Conservation (phyloP, 2,888 invertebrate genomes). For the Euphydryas editha region DNA sequence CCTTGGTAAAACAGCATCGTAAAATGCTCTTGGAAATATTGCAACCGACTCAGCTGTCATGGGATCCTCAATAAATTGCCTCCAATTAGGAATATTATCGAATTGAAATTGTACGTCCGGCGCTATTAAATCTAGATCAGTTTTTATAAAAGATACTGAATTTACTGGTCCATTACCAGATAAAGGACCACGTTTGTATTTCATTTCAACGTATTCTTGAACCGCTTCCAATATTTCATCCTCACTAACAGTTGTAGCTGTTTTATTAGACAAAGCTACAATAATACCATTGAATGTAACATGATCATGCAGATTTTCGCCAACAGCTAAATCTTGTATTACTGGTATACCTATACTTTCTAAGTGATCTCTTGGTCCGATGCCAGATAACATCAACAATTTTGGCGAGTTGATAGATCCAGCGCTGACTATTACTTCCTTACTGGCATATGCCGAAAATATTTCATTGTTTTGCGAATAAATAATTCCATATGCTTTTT, state of each 20-base stretch:
- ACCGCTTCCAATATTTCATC: conserved; percentile 67
- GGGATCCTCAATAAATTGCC: conserved; percentile 82
- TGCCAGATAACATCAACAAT: conserved; percentile 67
- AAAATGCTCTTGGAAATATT: conserved; percentile 82
- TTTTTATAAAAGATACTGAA: conserved; percentile 83
- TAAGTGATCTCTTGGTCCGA: conserved; percentile 63
- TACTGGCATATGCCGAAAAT: conserved; percentile 57
- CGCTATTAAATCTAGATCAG: conserved; percentile 65
- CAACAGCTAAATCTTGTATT: conserved; percentile 62
- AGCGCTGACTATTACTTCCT: conserved; percentile 65
- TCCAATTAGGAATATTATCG: conserved; percentile 67
- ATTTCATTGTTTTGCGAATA: conserved; percentile 50
- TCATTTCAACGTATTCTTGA: conserved; percentile 59
- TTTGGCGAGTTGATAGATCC: conserved; percentile 66
- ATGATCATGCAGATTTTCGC: conserved; percentile 70
- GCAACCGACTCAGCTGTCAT: conserved; percentile 58
- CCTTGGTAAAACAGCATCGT: conserved; percentile 82
- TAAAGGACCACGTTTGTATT: conserved; percentile 73
- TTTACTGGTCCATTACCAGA: conserved; percentile 80
- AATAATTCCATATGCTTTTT: conserved; percentile 60
- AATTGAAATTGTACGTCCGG: conserved; percentile 86
- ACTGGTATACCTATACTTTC: conserved; percentile 55
- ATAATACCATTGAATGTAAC: conserved; percentile 73
- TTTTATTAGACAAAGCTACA: conserved; percentile 77
- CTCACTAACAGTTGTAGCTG: conserved; percentile 68